Evolutionary conservation across 1,140 invertebrate genomes (phyloP), one percentile per base, ranked within the genome.

Genomic region (Anoplolepis gracilipes): DNA sequence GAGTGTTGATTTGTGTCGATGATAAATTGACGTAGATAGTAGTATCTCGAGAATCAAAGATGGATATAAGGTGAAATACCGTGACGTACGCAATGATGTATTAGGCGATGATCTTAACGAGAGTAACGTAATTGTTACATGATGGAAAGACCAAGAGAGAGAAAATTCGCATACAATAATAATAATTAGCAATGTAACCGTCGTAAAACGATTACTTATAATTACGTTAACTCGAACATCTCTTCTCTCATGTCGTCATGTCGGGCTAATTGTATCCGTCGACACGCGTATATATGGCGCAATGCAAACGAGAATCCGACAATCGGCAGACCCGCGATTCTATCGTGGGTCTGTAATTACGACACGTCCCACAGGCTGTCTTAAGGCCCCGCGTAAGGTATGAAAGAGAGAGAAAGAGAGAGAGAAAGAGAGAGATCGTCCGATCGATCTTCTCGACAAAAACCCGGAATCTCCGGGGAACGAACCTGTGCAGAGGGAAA

Each of bases 1-100:
- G 25, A 25, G 33, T 53, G 33, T 85, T 33, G 84, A 87, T 85
- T 46, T 55, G n/a, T 25, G n/a, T 42, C 64, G 64, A 86, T 86
- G 84, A 87, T 67, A 69, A 67, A 69, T 65, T 39, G 53, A 22
- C 36, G 30, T 22, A 36, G 84, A 72, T 79, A 1, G 5, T 65
- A 57, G n/a, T n/a, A n/a, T n/a, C n/a, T 87, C 84, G 46, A 19
- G 36, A 3, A 72, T 72, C 53, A 53, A 82, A 61, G 46, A 67
- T 73, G n/a, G 67, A 6, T 72, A 82, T 33, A 72, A 72, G 36
- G 53, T 82, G 67, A 25, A 82, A 59, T 72, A 59, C 36, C 53
- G n/a, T 59, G 67, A 82, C 78, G 53, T 22, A 49, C 65, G 19
- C 55, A n/a, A 82, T 82, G 67, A 82, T 59, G 78, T 61, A 82